Base-by-base conservation (phyloP, 2,113 vertebrate genomes). In the Cavia aperea region DNA sequence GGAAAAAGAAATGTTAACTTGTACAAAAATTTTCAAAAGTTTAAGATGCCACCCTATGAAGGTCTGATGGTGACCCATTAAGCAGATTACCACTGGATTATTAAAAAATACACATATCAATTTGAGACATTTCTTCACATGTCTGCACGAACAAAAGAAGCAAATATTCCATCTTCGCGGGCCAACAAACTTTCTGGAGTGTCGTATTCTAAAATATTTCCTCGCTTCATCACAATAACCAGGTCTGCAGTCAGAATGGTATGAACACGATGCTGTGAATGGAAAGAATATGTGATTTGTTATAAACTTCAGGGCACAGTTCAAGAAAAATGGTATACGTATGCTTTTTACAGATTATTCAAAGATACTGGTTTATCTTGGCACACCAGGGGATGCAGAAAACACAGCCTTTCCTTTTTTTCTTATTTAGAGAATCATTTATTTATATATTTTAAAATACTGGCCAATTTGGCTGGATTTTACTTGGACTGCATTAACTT, bases 221-320 rank as follows among this genome's bases (percentile, higher is more conserved):
- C 99, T 96, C 99, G 94, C 96, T 98, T 99, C 99, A 99, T 99
- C 96, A 99, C 99, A 0, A 99, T 99, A 91, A 99, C 99, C 95
- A 99, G 96, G 94, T 99, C 99, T 24, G 99, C 99, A 0, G 98
- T 99, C 73, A 99, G 98, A 97, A 99, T 99, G 95, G 99, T 99
- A 97, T 99, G 99, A 92, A 99, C 99, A 0, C 99, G 99, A 95
- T 99, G 99, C 99, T 99, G 98, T 31, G 83, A 7, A 11, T 75
- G 73, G 81, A 70, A 90, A 94, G 92, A 96, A 82, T 11, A 95
- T 14, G 81, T 29, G 14, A 77, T 51, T 87, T 56, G 56, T 29
- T 88, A 89, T 4, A 72, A 14, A 65, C 31, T 63, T 95, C 72
- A 70, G 21, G 49, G 13, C 24, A 56, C 7, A 63, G 73, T 13